Evolutionary conservation across 64 coral and sea anemone genomes (phyloP), one percentile per base, ranked within the genome.

Genomic region (Platygyra sinensis): DNA sequence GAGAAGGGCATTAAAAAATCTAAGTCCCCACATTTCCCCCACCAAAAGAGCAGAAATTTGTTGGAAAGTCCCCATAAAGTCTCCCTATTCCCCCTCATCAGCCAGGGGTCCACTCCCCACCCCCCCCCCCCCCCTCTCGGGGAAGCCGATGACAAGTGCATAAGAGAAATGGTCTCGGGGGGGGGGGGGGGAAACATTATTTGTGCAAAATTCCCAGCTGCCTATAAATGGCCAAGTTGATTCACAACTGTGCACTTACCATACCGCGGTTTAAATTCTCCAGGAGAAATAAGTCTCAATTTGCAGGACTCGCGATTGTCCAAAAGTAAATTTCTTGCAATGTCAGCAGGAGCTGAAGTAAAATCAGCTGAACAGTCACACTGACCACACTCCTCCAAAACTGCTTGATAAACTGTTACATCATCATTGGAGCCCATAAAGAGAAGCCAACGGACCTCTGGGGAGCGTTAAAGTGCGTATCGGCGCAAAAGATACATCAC

Each of bases 201-300:
- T 46, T 46, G 42, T 46, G 42, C 42, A 46, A 46, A 46, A 46
- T 46, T 46, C 42, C 42, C 7, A 46, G 7, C 42, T 46, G 5
- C 7, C 7, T 46, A 4, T 46, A 36, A 36, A 36, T 46, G 7
- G 42, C 42, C 42, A 46, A 46, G 42, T 46, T 46, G 42, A 46
- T 46, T 46, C 7, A 46, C 7, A 67, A 67, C 11, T n/a, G 39
- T 17, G 64, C 19, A 60, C 91, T 88, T 72, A 93, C 91, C 91
- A 81, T 93, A 74, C 91, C 85, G 82, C n/a, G 91, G 91, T 31
- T 64, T 78, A 80, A 88, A 93, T 36, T 50, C 22, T 10, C 71
- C 72, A 8, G 33, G 20, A 49, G 63, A 71, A n/a, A 85, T 19
- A 49, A 17, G 10, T 14, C 18, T 85, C 1, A 72, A 71, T 28